Percentiles rank a stretch among this genome's conserved stretches.
These are phyloP conservation scores for Xestia sexstrigata DNA, from an alignment of 2,888 invertebrate species.

Conservation along the genomic window DNA sequence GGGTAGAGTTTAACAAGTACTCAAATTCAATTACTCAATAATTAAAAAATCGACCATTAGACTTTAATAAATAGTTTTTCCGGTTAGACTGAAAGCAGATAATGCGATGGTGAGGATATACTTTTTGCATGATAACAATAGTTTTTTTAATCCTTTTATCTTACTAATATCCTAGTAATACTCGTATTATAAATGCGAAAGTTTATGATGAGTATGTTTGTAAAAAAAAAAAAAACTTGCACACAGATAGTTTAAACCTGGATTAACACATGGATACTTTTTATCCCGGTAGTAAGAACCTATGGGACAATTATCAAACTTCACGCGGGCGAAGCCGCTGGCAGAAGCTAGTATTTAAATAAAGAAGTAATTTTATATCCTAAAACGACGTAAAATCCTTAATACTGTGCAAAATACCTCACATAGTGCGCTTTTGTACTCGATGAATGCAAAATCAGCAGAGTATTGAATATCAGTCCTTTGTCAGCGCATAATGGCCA, in stretches of 20 bases:
- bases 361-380: not conserved
- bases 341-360: not conserved
- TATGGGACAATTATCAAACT: too few species aligned
- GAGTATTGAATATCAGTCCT: constrained; percentile 61
- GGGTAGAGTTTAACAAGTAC: not conserved
- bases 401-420: not conserved
- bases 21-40: not conserved
- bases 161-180: too few species aligned
- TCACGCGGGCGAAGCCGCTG: too few species aligned
- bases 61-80: not conserved
- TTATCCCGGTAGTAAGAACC: too few species aligned
- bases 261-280: too few species aligned
- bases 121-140: not conserved
- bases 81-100: not conserved
- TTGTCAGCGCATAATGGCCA: constrained; percentile 64
- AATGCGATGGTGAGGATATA: not conserved
- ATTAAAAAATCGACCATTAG: not conserved
- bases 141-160: not conserved
- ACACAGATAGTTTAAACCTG: too few species aligned
- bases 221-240: too few species aligned
- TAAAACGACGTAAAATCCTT: not conserved
- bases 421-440: constrained; percentile 27
- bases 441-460: constrained; percentile 45
- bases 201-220: too few species aligned
- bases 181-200: too few species aligned